A percentile compares a stretch with the other conserved stretches of the same genome.
Conservation (phyloP, 2,797 vertebrate genomes). For the Mareca strepera region DNA sequence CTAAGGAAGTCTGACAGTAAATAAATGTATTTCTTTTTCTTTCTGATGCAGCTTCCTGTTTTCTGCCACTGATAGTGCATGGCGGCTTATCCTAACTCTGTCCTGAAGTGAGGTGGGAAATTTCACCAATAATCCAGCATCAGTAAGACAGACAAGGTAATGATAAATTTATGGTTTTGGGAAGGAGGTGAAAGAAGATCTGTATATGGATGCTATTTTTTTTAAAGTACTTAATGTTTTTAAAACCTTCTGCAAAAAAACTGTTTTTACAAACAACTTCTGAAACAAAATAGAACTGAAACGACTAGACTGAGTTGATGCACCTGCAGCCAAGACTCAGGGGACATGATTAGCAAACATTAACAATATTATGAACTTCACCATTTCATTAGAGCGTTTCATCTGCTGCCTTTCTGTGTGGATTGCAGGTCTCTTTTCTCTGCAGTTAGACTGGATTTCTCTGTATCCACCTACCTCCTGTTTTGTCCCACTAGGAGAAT, state of each 20-base stretch:
- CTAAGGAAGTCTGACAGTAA: neutral
- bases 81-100: conserved; percentile 21
- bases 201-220: neutral
- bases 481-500: neutral
- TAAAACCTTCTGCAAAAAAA: neutral
- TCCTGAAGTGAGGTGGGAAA: conserved; percentile 44
- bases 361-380: neutral
- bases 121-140: neutral
- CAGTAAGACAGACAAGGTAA: conserved; percentile 30
- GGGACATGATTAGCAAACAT: neutral
- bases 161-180: neutral
- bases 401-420: neutral
- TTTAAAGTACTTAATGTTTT: neutral
- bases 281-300: neutral
- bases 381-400: neutral
- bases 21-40: neutral
- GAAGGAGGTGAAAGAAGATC: neutral
- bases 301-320: neutral
- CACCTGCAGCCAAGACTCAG: neutral
- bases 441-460: neutral
- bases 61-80: conserved; percentile 35
- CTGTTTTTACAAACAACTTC: neutral
- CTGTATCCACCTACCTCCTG: neutral
- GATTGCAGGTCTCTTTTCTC: neutral
- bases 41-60: conserved; percentile 25